A percentile compares a stretch with the other conserved stretches of the same genome.
Conservation (phyloP, 2,113 vertebrate genomes). For the Hirundichthys speculiger region DNA sequence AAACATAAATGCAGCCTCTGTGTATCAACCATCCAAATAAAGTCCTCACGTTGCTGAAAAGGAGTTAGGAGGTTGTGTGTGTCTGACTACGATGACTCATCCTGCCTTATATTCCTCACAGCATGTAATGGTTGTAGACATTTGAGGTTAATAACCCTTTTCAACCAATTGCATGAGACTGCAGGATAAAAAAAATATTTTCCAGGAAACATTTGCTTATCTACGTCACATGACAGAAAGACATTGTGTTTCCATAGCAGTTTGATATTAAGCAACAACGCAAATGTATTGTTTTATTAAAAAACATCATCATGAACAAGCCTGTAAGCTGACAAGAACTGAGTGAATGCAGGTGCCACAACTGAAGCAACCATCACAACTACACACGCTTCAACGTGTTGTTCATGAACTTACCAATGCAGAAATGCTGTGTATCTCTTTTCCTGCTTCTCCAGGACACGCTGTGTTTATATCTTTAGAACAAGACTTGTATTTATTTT, state of each 20-base stretch:
- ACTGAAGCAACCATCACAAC: background rate
- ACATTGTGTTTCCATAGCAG: background rate
- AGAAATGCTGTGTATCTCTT: too few species aligned
- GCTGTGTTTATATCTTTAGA: too few species aligned
- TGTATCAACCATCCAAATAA: conserved; percentile 20
- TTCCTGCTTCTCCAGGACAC: too few species aligned
- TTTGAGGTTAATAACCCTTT: conserved; percentile 45
- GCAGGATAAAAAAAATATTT: background rate
- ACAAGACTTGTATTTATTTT: too few species aligned
- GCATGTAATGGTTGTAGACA: conserved; percentile 23
- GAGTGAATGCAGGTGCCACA: background rate
- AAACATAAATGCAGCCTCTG: conserved; percentile 2
- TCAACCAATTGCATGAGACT: conserved; percentile 34
- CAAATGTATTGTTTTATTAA: background rate
- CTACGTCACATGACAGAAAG: background rate
- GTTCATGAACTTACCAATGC: too few species aligned
- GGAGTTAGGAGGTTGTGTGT: conserved; percentile 41
- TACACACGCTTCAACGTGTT: too few species aligned
- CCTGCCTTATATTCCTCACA: conserved; percentile 26
- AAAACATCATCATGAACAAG: background rate
- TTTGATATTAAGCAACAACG: background rate
- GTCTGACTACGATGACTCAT: conserved; percentile 46
- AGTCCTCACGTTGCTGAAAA: conserved; percentile 28
- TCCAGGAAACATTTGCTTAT: conserved; percentile 13
- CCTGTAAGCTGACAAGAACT: background rate